A percentile compares a stretch with the other conserved stretches of the same genome.
Evolutionary conservation across 2,797 vertebrate species (phyloP).

Genomic region (Macropus fuliginosus): DNA sequence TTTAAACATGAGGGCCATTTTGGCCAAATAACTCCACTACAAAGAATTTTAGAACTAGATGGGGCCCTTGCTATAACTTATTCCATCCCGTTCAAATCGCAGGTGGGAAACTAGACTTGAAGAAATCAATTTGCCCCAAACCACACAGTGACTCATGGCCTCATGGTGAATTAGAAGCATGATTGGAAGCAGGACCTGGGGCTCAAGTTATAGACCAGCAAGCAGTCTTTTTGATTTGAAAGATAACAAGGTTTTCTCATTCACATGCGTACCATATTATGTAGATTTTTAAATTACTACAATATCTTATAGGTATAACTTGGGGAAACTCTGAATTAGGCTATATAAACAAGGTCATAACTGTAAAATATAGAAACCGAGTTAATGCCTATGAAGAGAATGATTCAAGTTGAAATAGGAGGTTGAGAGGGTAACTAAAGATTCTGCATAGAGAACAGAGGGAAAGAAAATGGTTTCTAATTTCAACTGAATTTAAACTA

Average conservation of each 20-base stretch:
- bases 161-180: not conserved
- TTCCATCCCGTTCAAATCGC: not conserved
- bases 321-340: not conserved
- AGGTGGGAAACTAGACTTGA: not conserved
- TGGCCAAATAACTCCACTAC: not conserved
- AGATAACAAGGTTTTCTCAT: not conserved
- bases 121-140: not conserved
- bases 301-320: not conserved
- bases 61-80: not conserved
- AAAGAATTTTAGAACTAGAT: not conserved
- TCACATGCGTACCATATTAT: not conserved
- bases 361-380: not conserved
- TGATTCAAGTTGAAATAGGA: not conserved
- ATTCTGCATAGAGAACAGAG: not conserved
- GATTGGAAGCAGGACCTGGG: not conserved
- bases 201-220: not conserved
- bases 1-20: not conserved
- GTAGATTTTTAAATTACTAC: not conserved
- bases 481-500: not conserved
- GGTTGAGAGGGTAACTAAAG: not conserved
- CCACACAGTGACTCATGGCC: not conserved
- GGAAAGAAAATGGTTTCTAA: not conserved
- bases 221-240: not conserved
- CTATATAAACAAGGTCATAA: not conserved
- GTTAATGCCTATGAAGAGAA: not conserved